Evolutionary conservation across 2,113 vertebrate species (phyloP).

Genomic region (Lophochroa leadbeateri): DNA sequence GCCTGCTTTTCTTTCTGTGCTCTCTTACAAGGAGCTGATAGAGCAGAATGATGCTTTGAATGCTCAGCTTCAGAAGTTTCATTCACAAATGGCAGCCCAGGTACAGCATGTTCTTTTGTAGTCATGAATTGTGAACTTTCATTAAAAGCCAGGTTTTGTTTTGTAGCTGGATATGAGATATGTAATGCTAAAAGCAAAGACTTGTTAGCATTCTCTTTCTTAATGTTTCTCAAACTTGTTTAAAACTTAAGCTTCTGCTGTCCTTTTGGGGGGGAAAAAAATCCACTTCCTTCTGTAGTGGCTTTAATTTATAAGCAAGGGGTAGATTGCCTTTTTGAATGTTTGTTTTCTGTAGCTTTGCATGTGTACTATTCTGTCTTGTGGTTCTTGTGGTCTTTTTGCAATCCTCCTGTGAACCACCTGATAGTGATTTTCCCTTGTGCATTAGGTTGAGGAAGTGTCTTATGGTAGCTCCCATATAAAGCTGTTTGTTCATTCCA

Average conservation of each 20-base stretch:
- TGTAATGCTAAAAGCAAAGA: background rate
- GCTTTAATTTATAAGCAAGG: background rate
- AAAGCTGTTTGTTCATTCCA: background rate
- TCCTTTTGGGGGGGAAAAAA: background rate
- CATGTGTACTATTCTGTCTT: background rate
- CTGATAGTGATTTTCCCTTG: background rate
- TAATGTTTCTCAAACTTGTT: background rate
- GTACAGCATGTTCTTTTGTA: conserved; percentile 73
- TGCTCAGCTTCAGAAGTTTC: conserved; percentile 88
- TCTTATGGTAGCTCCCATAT: background rate
- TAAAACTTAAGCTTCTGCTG: background rate
- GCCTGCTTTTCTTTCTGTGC: conserved; percentile 60
- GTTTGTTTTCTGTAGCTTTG: conserved; percentile 5
- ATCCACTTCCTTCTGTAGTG: background rate
- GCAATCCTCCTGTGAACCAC: background rate
- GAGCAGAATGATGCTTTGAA: conserved; percentile 91
- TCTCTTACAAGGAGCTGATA: conserved; percentile 85
- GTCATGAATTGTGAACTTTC: background rate
- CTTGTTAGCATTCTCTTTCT: background rate
- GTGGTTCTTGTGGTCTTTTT: background rate
- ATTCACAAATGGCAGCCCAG: conserved; percentile 90
- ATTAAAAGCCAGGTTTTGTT: background rate
- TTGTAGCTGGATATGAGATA: background rate
- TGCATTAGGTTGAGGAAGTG: background rate
- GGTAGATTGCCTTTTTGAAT: background rate